These are phyloP conservation scores for Nanger granti DNA, from an alignment of 2,113 vertebrate genomes.

Conservation along the genomic window DNA sequence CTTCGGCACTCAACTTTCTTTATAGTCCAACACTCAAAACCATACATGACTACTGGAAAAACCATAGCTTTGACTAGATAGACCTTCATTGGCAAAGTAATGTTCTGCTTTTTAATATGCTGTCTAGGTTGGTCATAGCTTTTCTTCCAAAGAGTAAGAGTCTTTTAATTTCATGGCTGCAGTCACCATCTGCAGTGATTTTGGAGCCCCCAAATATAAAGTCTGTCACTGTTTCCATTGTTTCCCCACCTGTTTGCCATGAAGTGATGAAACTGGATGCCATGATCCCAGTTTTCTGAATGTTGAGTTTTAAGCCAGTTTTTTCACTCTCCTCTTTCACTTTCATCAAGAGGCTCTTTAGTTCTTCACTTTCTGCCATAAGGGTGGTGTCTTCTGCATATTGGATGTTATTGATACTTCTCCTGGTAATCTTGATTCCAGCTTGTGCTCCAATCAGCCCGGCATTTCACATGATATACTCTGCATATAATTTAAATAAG, in stretches of 20 bases:
- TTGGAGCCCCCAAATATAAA: not conserved
- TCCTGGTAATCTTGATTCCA: not conserved
- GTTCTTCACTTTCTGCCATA: not conserved
- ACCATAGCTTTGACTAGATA: not conserved
- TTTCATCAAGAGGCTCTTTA: not conserved
- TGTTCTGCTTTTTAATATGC: not conserved
- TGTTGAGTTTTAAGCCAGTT: not conserved
- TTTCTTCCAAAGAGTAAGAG: not conserved
- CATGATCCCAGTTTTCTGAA: not conserved
- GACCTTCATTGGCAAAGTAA: not conserved
- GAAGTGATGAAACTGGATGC: not conserved
- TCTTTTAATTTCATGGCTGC: not conserved
- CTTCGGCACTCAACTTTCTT: fast-evolving
- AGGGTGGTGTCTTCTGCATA: not conserved
- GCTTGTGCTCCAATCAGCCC: not conserved
- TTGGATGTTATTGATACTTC: not conserved
- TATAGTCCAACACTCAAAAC: not conserved
- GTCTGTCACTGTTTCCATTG: not conserved
- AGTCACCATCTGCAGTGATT: not conserved
- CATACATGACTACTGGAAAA: not conserved
- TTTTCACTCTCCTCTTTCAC: not conserved
- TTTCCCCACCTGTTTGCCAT: not conserved
- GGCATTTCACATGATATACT: not conserved
- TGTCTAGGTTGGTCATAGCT: not conserved
- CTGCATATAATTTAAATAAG: not conserved